Evolutionary conservation across 2,888 invertebrate species (phyloP).

Genomic region (Lycophotia porphyrea): DNA sequence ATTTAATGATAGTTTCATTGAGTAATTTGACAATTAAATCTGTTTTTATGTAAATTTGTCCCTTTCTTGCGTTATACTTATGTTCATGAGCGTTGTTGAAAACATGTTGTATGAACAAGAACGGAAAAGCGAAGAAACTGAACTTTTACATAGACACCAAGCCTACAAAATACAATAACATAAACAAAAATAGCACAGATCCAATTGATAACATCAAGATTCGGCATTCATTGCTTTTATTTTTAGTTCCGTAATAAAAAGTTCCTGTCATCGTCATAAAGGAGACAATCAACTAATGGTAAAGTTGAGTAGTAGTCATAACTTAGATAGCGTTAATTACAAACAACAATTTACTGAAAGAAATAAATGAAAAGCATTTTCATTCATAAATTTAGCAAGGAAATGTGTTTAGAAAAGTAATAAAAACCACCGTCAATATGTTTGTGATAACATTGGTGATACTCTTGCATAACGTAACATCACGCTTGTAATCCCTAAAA

Average conservation of each 20-base stretch:
- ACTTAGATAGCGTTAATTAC: constrained; percentile 48
- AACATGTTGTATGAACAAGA: background rate
- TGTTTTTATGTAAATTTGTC: too few relatives aligned
- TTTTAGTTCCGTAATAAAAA: constrained; percentile 62
- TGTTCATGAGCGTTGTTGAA: too few relatives aligned
- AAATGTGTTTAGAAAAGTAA: background rate
- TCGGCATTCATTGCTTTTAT: constrained; percentile 53
- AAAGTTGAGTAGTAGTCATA: constrained; percentile 53
- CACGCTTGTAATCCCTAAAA: background rate
- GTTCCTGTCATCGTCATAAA: constrained; percentile 54
- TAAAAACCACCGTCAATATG: background rate
- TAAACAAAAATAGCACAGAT: constrained; percentile 35
- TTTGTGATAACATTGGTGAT: background rate
- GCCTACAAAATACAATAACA: constrained; percentile 1
- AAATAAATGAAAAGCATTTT: constrained; percentile 14
- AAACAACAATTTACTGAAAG: constrained; percentile 47
- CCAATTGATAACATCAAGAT: constrained; percentile 42
- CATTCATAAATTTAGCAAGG: constrained; percentile 20
- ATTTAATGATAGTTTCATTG: too few relatives aligned
- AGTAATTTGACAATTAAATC: too few relatives aligned
- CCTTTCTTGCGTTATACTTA: too few relatives aligned
- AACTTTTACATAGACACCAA: background rate
- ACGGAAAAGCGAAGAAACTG: background rate
- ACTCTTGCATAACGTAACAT: accelerated
- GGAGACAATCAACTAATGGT: constrained; percentile 65